Evolutionary conservation across 2,888 invertebrate species (phyloP).

Genomic region (Euspilapteryx auroguttella): DNA sequence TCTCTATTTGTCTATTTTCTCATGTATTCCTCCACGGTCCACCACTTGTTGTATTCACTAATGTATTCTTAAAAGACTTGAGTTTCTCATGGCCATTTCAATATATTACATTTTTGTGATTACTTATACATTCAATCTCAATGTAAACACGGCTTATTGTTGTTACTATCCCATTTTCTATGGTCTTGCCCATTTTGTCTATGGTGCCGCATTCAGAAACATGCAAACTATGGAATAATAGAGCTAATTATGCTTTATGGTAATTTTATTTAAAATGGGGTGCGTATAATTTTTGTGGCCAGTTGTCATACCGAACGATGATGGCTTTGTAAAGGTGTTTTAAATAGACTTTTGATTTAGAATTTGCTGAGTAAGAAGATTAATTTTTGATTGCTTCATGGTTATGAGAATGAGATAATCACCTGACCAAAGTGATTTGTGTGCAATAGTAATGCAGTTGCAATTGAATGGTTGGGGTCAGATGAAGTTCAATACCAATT

Average conservation of each 20-base stretch:
- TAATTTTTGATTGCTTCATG: too few relatives aligned
- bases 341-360: not conserved
- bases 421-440: too few relatives aligned
- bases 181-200: conserved; percentile 6
- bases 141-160: conserved; percentile 51
- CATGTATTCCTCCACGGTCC: too few relatives aligned
- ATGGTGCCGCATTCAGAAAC: conserved; percentile 13
- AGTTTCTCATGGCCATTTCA: conserved; percentile 46
- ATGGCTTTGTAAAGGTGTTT: not conserved
- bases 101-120: conserved; percentile 28
- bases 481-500: too few relatives aligned
- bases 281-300: conserved; percentile 28
- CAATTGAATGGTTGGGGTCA: too few relatives aligned
- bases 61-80: conserved; percentile 27
- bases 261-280: conserved; percentile 40
- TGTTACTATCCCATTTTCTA: conserved; percentile 9
- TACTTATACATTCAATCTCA: conserved; percentile 54
- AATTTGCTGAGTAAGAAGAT: too few relatives aligned
- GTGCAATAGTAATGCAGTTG: too few relatives aligned
- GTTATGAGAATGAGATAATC: too few relatives aligned
- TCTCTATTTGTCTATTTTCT: too few relatives aligned
- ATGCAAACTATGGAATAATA: conserved; percentile 47
- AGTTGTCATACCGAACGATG: not conserved
- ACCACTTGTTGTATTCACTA: not conserved
- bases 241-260: conserved; percentile 48